Percentiles rank a stretch among this genome's conserved stretches.
Evolutionary conservation across 2,113 vertebrate genomes (phyloP).

Genomic region (Ptilorrhoa leucosticta): DNA sequence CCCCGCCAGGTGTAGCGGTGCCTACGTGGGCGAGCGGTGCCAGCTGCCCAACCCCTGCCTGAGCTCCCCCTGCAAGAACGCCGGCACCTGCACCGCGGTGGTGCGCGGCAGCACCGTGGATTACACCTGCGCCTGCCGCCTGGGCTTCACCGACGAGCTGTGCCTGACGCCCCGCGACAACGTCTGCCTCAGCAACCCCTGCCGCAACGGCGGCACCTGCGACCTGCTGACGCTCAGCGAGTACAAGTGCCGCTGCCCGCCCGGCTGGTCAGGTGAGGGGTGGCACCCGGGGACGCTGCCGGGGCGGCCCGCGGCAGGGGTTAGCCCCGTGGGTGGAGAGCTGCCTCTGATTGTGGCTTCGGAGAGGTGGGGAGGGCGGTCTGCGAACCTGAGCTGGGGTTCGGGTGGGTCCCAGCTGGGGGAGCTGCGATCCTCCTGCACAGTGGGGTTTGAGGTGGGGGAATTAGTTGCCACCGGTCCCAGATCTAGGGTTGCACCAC

Average conservation of each 20-base stretch:
- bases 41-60: constrained; percentile 86
- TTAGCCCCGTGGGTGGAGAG: fast-evolving
- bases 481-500: fast-evolving
- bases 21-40: constrained; percentile 80
- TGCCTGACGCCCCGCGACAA: constrained; percentile 82
- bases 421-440: fast-evolving
- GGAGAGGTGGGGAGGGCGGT: neutral
- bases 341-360: neutral
- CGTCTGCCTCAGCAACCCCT: constrained; percentile 81
- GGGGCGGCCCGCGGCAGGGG: fast-evolving
- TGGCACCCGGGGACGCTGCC: fast-evolving
- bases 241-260: constrained; percentile 88
- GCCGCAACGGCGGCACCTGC: constrained; percentile 90
- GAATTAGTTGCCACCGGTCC: neutral
- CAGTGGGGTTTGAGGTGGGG: fast-evolving
- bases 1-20: constrained; percentile 74
- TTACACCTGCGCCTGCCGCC: constrained; percentile 80
- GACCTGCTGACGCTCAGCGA: constrained; percentile 76
- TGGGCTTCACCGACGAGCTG: constrained; percentile 81
- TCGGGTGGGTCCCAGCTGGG: neutral
- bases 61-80: constrained; percentile 80
- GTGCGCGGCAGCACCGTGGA: constrained; percentile 63
- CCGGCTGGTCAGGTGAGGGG: constrained; percentile 90
- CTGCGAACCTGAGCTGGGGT: fast-evolving
- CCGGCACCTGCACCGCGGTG: constrained; percentile 72